Evolutionary conservation across 2,888 invertebrate genomes (phyloP), one percentile per base, ranked within the genome.

Genomic region (Deladenus siricidicola): DNA sequence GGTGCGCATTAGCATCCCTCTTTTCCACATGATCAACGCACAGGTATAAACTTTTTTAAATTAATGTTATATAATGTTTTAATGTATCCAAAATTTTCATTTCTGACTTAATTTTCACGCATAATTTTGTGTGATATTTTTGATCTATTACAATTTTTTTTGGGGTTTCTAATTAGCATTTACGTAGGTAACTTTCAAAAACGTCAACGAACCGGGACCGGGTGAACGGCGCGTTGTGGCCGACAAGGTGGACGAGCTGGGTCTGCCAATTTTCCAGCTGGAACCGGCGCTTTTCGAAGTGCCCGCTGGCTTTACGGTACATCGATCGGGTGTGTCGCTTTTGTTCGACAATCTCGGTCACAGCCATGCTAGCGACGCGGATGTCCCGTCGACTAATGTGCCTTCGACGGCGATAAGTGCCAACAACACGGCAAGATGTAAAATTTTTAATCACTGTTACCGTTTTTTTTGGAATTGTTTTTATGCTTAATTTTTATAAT

Each of bases 151-250:
- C n/a, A n/a, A n/a, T n/a, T n/a, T n/a, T n/a, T n/a, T n/a, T n/a
- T n/a, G n/a, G n/a, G n/a, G n/a, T n/a, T n/a, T n/a, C n/a, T n/a
- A n/a, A n/a, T n/a, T n/a, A 14, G 17, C 17, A 24, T 45, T 17
- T 24, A 30, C 73, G 17, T 60, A 69, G 47, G 70, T 75, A 34
- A 70, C 66, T 14, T 75, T 75, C 58, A 63, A 68, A 1, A 70
- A 70, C 43, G 60, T 75, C n/a, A 75, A 75, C 45, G 66, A 61
- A 8, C 70, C 71, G 0, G 70, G 65, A 8, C 62, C 50, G 23
- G 62, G 62, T 17, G 70, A 69, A 6, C n/a, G n/a, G n/a, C n/a
- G n/a, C n/a, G n/a, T n/a, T n/a, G n/a, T 56, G n/a, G 43, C 28
- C 4, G 45, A 10, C 6, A 47, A 21, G 6, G 55, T 29, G 0